Conservation (phyloP, 2,113 vertebrate genomes). For the Tachycineta bicolor region DNA sequence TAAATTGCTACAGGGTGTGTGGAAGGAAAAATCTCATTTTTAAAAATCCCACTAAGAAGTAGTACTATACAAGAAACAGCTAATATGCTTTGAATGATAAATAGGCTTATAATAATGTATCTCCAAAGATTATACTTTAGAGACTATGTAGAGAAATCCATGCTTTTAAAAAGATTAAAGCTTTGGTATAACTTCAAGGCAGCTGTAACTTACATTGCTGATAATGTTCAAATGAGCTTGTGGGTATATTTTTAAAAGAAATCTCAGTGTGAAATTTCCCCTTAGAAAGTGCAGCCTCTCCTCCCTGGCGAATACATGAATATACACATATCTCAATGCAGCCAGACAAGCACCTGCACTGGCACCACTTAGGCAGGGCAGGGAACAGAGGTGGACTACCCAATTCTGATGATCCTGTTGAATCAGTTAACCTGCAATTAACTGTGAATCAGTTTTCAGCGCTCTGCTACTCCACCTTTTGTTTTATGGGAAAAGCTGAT, state of each 20-base stretch:
- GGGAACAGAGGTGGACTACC: not conserved
- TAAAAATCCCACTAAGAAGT: not conserved
- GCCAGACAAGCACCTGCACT: not conserved
- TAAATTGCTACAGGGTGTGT: conserved; percentile 9
- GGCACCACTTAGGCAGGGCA: not conserved
- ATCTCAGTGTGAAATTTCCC: not conserved
- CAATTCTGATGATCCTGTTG: not conserved
- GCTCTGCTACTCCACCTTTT: not conserved
- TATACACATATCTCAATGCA: not conserved
- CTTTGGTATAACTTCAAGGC: not conserved
- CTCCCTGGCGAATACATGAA: not conserved
- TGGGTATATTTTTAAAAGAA: not conserved
- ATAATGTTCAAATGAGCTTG: not conserved
- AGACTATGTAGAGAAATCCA: not conserved
- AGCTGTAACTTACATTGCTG: not conserved
- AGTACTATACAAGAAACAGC: not conserved
- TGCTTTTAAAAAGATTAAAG: conserved; percentile 11
- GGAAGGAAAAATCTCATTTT: not conserved
- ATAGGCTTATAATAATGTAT: not conserved
- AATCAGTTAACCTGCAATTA: not conserved
- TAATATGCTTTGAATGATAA: conserved; percentile 32
- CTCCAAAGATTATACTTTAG: conserved; percentile 13
- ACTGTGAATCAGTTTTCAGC: not conserved
- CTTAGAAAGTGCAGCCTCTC: not conserved
- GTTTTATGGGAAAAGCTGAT: not conserved